A percentile compares a stretch with the other conserved stretches of the same genome.
Evolutionary conservation across 2,797 vertebrate genomes (phyloP).

Genomic region (Adelosebastes latens): DNA sequence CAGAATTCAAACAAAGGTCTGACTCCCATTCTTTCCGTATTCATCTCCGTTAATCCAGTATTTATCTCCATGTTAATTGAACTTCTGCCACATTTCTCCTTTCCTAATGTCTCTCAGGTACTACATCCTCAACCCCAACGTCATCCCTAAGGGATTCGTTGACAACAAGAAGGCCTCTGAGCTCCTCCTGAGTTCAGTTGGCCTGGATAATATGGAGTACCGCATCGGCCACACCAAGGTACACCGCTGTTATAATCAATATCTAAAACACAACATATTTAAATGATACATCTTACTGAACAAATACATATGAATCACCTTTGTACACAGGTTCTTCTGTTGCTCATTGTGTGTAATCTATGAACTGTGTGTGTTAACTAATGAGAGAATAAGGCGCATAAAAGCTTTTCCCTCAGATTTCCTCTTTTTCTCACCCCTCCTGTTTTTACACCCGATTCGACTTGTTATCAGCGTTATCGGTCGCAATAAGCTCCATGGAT

Average conservation of each 20-base stretch:
- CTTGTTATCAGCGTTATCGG: too few relatives aligned
- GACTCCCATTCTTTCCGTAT: neutral
- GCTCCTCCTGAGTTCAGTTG: constrained; percentile 70
- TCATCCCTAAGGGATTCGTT: constrained; percentile 78
- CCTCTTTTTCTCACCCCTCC: neutral
- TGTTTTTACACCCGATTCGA: neutral
- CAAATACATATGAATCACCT: neutral
- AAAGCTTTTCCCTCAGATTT: neutral
- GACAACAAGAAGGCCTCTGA: constrained; percentile 83
- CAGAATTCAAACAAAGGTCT: constrained; percentile 85
- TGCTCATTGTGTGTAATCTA: neutral
- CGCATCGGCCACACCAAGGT: constrained; percentile 79
- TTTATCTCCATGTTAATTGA: neutral
- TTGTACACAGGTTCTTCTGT: neutral
- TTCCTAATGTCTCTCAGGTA: constrained; percentile 63
- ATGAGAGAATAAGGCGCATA: neutral
- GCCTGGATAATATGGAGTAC: constrained; percentile 71
- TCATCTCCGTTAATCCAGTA: neutral
- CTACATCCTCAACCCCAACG: constrained; percentile 82
- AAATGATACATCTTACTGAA: neutral
- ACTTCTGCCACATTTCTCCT: neutral
- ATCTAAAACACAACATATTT: neutral
- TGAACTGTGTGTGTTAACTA: neutral
- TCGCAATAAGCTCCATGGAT: too few relatives aligned
- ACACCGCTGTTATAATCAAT: neutral